Conservation (phyloP, 2,797 vertebrate species). For the Ceyx erithaca region DNA sequence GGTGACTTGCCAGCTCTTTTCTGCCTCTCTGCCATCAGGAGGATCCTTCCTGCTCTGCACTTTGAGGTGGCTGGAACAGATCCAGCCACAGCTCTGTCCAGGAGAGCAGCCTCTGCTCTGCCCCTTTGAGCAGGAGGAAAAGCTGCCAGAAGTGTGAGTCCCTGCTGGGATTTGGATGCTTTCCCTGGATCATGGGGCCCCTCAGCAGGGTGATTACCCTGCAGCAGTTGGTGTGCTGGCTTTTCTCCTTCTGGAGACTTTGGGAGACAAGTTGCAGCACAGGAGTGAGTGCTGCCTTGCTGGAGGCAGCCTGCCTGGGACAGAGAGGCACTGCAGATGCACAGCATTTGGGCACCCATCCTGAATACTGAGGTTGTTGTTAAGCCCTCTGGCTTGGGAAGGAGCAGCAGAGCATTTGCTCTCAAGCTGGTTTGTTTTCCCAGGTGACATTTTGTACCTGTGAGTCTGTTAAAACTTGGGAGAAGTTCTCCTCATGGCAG, state of each 20-base stretch:
- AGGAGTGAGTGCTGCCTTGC: not conserved
- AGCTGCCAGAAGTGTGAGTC: not conserved
- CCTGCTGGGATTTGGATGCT: not conserved
- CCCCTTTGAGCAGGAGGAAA: not conserved
- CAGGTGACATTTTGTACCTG: not conserved
- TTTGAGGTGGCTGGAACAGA: not conserved
- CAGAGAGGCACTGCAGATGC: not conserved
- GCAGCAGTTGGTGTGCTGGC: not conserved
- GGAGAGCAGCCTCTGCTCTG: not conserved
- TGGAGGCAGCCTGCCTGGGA: not conserved
- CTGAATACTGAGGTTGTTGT: not conserved
- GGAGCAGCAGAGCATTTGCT: not conserved
- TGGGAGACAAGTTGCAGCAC: not conserved
- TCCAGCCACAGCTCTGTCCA: not conserved
- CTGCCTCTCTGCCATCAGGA: not conserved
- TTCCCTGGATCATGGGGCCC: not conserved
- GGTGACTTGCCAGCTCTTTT: not conserved
- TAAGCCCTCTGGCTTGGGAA: not conserved
- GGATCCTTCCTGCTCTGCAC: not conserved
- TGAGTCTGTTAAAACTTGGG: not conserved
- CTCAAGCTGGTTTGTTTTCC: not conserved
- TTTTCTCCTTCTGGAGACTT: not conserved
- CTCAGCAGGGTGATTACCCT: not conserved
- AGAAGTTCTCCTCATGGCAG: fast-evolving
- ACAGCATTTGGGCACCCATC: not conserved